Base-by-base conservation (phyloP, 2,888 invertebrate species). In the Loripinus fragilis region DNA sequence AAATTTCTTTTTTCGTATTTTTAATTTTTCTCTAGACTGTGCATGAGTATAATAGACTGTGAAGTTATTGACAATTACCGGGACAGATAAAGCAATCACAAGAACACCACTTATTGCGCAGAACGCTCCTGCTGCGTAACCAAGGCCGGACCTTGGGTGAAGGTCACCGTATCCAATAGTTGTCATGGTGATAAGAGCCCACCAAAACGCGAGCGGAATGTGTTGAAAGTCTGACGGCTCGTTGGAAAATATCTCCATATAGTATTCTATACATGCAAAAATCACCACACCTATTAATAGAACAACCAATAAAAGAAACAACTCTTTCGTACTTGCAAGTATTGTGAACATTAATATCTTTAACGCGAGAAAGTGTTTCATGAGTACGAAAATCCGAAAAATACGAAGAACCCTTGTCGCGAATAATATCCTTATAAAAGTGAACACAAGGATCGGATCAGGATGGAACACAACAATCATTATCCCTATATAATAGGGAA, bases 181-280 rank as follows among this genome's bases (percentile, higher is more conserved):
- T 93, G 97, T 97, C 97, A 97, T 97, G 94, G 97, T 97, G 93
- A 97, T 97, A 92, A 97, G 77, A 0, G 91, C 91, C 97, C 97
- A 97, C 97, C 97, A 97, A 95, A 97, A 97, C 86, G 97, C 97
- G 94, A 97, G 96, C 90, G 97, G 97, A 66, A 89, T 89, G 60
- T 88, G 85, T 35, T 84, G 72, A 48, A 88, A 86, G 35, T 88
- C 83, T 15, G 85, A 76, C 8, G 70, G 80, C 33, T 74, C 70
- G 23, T 84, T 80, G 0, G 87, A 81, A 65, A 86, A 86, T 52
- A 87, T 85, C 75, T 89, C 89, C 86, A 87, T 87, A 48, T 88
- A 88, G 68, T 88, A 88, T 70, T 85, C 85, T 17, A 88, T 73
- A 72, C 86, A 88, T 0, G 88, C 88, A 60, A 88, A 89, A 35